Evolutionary conservation across 1,140 invertebrate species (phyloP).

Genomic region (Heliothis virescens): DNA sequence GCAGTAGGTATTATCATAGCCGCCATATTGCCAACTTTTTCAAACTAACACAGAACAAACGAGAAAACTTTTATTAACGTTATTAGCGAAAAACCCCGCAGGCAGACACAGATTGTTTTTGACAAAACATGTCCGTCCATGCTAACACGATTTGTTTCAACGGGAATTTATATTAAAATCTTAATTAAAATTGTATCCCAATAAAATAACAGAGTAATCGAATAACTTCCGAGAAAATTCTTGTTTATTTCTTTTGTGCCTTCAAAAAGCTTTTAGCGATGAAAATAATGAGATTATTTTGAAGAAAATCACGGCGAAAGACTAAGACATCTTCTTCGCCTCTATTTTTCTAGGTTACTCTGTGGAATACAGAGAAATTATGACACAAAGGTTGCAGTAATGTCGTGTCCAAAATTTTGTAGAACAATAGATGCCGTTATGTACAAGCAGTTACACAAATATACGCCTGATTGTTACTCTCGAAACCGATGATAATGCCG

Average conservation of each 20-base stretch:
- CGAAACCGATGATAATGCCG: neutral
- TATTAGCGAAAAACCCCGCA: constrained; percentile 12
- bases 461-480: neutral
- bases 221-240: constrained; percentile 27
- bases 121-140: neutral
- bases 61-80: constrained; percentile 48
- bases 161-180: constrained; percentile 11
- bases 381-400: neutral
- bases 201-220: constrained; percentile 33
- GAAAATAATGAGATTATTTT: constrained; percentile 17
- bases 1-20: constrained; percentile 3
- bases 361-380: neutral
- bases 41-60: constrained; percentile 36
- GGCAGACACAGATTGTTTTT: neutral
- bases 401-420: neutral
- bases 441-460: neutral
- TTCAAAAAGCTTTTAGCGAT: constrained; percentile 16
- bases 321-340: neutral
- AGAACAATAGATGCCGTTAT: neutral
- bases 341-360: neutral
- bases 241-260: constrained; percentile 9
- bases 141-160: neutral
- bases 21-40: constrained; percentile 31
- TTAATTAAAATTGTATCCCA: constrained; percentile 30
- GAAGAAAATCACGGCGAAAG: neutral